Conservation (phyloP, 1,140 invertebrate species). For the Caenorhabditis brenneri region DNA sequence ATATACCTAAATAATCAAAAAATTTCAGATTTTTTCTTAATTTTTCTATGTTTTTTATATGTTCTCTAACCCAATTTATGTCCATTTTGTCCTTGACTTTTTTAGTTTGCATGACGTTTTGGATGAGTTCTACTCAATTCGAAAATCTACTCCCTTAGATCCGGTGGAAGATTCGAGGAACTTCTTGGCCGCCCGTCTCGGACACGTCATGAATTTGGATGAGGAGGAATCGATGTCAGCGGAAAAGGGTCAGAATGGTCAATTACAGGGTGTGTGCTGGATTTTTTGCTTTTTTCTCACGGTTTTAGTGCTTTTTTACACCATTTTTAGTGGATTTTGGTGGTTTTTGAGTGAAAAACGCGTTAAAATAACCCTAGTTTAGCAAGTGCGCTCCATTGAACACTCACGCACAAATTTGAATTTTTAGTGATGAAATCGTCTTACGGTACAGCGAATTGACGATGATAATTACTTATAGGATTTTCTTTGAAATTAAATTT, state of each 20-base stretch:
- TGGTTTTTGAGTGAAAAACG: no score
- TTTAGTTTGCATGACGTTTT: slow-evolving; percentile 45
- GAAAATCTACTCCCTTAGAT: neutral
- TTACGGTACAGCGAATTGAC: neutral
- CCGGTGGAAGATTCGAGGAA: neutral
- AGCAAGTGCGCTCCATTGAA: slow-evolving; percentile 9
- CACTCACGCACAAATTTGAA: neutral
- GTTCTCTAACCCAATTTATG: neutral
- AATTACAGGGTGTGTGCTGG: neutral
- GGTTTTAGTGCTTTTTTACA: neutral
- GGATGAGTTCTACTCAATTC: slow-evolving; percentile 45
- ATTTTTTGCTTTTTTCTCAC: neutral
- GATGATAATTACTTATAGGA: neutral
- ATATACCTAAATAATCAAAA: no score
- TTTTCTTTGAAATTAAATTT: neutral
- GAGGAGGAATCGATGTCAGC: neutral
- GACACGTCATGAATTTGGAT: neutral
- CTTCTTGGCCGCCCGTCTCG: neutral
- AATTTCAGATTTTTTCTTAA: neutral
- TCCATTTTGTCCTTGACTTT: neutral
- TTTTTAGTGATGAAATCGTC: neutral
- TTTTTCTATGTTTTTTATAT: neutral
- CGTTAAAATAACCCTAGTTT: neutral
- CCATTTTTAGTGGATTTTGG: no score
- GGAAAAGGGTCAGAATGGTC: no score